These are phyloP conservation scores for Bhutanitis thaidina DNA, from an alignment of 2,888 invertebrate genomes.

Conservation along the genomic window DNA sequence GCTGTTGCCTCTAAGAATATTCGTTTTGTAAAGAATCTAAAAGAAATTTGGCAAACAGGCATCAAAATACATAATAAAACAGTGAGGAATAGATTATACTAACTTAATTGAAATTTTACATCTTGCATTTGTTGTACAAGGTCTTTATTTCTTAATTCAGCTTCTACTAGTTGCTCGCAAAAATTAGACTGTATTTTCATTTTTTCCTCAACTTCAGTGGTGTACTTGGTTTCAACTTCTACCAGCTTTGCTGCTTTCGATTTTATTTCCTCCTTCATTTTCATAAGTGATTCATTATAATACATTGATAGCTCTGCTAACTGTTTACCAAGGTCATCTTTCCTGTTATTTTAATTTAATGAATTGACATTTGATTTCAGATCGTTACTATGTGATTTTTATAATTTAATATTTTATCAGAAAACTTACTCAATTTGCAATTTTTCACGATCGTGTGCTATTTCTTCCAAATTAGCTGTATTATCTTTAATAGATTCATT, in stretches of 20 bases:
- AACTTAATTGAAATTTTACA: slow-evolving; percentile 25
- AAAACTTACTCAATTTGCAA: slow-evolving; percentile 57
- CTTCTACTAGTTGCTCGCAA: slow-evolving; percentile 41
- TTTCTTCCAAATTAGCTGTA: slow-evolving; percentile 55
- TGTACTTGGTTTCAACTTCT: slow-evolving; percentile 53
- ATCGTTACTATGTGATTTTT: neutral
- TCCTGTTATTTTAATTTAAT: slow-evolving; percentile 38
- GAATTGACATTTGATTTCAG: neutral
- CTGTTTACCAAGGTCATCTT: slow-evolving; percentile 57
- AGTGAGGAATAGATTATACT: neutral
- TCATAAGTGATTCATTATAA: slow-evolving; percentile 51
- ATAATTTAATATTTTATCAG: no score
- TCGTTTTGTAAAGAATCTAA: no score
- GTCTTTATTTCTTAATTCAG: slow-evolving; percentile 43
- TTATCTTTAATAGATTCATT: slow-evolving; percentile 57
- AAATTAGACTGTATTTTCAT: slow-evolving; percentile 37
- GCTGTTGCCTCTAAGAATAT: no score
- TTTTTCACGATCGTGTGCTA: slow-evolving; percentile 55
- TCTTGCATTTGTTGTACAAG: slow-evolving; percentile 35
- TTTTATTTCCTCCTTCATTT: slow-evolving; percentile 48
- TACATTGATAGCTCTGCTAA: slow-evolving; percentile 46
- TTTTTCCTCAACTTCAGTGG: slow-evolving; percentile 43
- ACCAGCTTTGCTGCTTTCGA: slow-evolving; percentile 42
- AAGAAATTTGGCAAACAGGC: no score
- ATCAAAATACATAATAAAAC: no score